Conservation (phyloP, 2,888 invertebrate species). For the Cosmia trapezina region DNA sequence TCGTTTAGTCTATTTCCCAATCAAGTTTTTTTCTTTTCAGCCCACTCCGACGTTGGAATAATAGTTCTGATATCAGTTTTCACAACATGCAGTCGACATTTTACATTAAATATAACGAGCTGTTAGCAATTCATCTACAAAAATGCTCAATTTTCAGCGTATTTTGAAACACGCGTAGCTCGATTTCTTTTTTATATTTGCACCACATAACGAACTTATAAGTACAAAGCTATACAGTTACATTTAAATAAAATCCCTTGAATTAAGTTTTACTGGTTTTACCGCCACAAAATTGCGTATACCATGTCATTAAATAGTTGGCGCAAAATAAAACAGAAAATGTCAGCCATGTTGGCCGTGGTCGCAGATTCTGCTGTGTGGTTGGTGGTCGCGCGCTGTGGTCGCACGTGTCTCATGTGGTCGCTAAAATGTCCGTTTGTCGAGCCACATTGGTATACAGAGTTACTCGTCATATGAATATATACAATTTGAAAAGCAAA, state of each 20-base stretch:
- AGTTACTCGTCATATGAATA: constrained; percentile 27
- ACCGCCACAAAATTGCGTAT: constrained; percentile 6
- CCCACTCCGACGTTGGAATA: constrained; percentile 1
- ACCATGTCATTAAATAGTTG: constrained; percentile 26
- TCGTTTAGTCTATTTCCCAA: neutral
- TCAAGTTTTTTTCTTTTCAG: neutral
- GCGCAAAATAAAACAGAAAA: constrained; percentile 46
- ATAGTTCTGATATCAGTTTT: constrained; percentile 1
- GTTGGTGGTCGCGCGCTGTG: constrained; percentile 36
- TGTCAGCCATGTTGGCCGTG: constrained; percentile 26
- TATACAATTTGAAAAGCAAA: constrained; percentile 45
- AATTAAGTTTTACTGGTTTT: constrained; percentile 15
- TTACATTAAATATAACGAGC: neutral
- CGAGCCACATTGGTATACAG: constrained; percentile 28
- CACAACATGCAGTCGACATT: neutral
- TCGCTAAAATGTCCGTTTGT: constrained; percentile 50
- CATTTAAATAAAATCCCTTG: constrained; percentile 13
- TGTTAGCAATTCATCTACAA: neutral
- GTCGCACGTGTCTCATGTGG: constrained; percentile 35
- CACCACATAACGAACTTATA: neutral
- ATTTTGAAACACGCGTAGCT: neutral
- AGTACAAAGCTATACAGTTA: neutral
- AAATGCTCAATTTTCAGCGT: neutral
- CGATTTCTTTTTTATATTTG: neutral
- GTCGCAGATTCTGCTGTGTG: constrained; percentile 43